Evolutionary conservation across 2,797 vertebrate species (phyloP), one percentile per base, ranked within the genome.

Genomic region (Rhinogobio ventralis): DNA sequence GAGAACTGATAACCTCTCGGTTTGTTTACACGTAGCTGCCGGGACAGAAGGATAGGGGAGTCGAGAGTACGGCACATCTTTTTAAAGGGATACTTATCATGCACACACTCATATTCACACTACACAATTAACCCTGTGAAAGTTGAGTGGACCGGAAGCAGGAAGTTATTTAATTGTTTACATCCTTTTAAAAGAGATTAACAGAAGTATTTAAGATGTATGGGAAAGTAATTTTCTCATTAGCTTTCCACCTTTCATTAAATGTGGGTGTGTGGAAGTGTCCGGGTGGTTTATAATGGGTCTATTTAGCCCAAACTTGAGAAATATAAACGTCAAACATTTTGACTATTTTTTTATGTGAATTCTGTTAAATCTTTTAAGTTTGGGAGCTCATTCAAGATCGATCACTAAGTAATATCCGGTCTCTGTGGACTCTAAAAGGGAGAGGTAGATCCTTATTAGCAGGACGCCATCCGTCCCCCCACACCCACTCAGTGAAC

Each of bases 1-100:
- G 69, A 39, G 66, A 57, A 53, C 93, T 91, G 77, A 94, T 96
- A 96, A 94, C 94, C 94, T 92, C 91, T 53, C 7, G 78, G 87
- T 88, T 73, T 96, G 95, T 96, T 97, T 96, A 95, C 95, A 95
- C 91, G 93, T 92, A 89, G 92, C 91, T 49, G 76, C 89, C 88
- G 91, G 90, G 89, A 88, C 88, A 88, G 88, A 88, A 85, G 90
- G 83, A 88, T 90, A 87, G 83, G 91, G 90, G 91, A 72, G 25
- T 68, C 0, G 49, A 79, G 71, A 39, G 82, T 76, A 55, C 3
- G 49, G 45, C 64, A 67, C 81, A 86, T 85, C 78, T 76, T 81
- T 36, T 79, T 57, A 72, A 1, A 55, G 79, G 69, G 71, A 88
- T 64, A 80, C 81, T 72, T 81, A 67, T 84, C 68, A 64, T 84